A percentile compares a stretch with the other conserved stretches of the same genome.
Evolutionary conservation across 2,113 vertebrate genomes (phyloP).

Genomic region (Craseonycteris thonglongyai): DNA sequence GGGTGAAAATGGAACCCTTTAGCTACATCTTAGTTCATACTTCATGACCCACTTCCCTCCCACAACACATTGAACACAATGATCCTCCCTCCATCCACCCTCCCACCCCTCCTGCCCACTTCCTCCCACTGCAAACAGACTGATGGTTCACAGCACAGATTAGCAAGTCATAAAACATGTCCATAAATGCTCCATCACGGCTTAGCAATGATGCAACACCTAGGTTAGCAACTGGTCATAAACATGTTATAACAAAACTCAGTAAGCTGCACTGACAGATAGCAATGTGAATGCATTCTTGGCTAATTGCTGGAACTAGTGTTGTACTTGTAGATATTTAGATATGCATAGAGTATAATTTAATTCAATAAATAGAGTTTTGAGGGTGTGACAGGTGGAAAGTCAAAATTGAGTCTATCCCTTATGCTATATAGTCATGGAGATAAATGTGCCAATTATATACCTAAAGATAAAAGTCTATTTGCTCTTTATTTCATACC

Average conservation of each 20-base stretch:
- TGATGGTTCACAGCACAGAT: slow-evolving; percentile 67
- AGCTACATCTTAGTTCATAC: slow-evolving; percentile 31
- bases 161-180: slow-evolving; percentile 71
- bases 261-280: not conserved
- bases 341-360: not conserved
- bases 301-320: not conserved
- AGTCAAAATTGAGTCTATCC: not conserved
- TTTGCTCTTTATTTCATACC: not conserved
- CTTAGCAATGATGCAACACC: slow-evolving; percentile 60
- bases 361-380: not conserved
- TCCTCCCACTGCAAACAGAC: slow-evolving; percentile 66
- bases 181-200: slow-evolving; percentile 47
- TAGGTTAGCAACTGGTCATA: slow-evolving; percentile 31
- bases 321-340: not conserved
- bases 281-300: slow-evolving; percentile 27
- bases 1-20: slow-evolving; percentile 62
- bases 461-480: not conserved
- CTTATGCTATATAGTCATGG: not conserved
- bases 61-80: slow-evolving; percentile 50
- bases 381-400: not conserved
- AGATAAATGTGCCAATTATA: not conserved
- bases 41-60: not conserved
- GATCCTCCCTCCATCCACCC: not conserved
- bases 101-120: not conserved
- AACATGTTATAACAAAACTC: not conserved